Evolutionary conservation across 2,113 vertebrate genomes (phyloP).

Genomic region (Platysteira castanea): DNA sequence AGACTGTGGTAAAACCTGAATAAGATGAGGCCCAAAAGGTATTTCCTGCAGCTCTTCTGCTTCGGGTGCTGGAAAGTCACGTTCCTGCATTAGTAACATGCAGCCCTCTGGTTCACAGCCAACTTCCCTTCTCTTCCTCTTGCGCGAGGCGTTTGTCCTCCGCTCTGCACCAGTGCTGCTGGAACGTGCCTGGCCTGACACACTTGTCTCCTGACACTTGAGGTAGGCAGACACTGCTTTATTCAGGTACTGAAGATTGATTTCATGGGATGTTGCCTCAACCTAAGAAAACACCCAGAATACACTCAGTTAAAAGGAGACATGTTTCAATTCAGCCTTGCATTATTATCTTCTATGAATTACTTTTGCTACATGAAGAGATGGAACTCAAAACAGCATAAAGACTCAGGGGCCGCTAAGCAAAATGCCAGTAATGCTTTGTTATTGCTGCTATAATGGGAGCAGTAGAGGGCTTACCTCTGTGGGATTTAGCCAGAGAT

Average conservation of each 20-base stretch:
- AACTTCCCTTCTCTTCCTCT: conserved; percentile 59
- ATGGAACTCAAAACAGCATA: neutral
- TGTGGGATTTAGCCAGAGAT: conserved; percentile 91
- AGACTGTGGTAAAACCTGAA: conserved; percentile 68
- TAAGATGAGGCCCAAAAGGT: conserved; percentile 81
- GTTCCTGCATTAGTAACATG: neutral
- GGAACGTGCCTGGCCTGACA: neutral
- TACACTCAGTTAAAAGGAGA: neutral
- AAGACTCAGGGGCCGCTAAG: neutral
- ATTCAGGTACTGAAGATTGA: conserved; percentile 87
- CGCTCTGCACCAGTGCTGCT: neutral
- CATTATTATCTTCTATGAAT: neutral
- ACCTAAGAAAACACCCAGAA: conserved; percentile 70
- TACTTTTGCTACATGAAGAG: neutral
- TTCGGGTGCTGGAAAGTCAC: neutral
- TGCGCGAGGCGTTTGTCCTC: neutral
- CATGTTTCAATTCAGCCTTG: neutral
- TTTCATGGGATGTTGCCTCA: conserved; percentile 78
- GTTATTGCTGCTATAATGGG: neutral
- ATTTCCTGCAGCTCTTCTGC: neutral
- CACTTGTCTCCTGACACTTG: conserved; percentile 6
- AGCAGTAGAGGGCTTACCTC: conserved; percentile 77
- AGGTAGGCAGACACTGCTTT: conserved; percentile 76
- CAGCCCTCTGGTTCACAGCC: neutral
- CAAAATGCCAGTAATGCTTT: conserved; percentile 31